A percentile compares a stretch with the other conserved stretches of the same genome.
These are phyloP conservation scores for Karalla daura DNA, from an alignment of 2,797 vertebrate genomes.

Conservation along the genomic window DNA sequence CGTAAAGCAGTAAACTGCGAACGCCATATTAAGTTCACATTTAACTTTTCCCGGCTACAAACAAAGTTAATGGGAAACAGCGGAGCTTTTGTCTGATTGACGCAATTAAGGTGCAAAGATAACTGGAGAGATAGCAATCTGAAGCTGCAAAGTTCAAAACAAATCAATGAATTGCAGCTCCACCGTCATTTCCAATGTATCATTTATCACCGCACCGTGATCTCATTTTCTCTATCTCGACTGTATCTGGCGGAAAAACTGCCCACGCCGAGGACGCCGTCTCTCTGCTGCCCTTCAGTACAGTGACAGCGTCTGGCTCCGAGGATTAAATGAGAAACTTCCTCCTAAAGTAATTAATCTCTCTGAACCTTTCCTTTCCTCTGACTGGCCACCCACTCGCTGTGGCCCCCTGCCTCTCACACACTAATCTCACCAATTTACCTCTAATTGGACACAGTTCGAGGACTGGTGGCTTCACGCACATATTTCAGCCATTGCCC, in stretches of 20 bases:
- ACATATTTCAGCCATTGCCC: conserved; percentile 36
- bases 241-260: conserved; percentile 11
- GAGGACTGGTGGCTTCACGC: conserved; percentile 42
- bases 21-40: background rate
- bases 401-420: conserved; percentile 44
- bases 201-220: background rate
- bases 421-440: conserved; percentile 73
- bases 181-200: no score
- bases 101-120: conserved; percentile 26
- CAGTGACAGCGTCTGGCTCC: conserved; percentile 52
- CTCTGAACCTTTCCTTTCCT: conserved; percentile 49
- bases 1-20: conserved; percentile 2
- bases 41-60: background rate
- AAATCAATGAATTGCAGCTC: no score
- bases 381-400: conserved; percentile 60
- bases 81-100: conserved; percentile 13
- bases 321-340: conserved; percentile 67
- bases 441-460: conserved; percentile 79
- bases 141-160: background rate
- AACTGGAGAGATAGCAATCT: conserved; percentile 6
- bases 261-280: conserved; percentile 21
- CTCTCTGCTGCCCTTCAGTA: conserved; percentile 29
- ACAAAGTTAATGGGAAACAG: background rate
- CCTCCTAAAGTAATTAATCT: conserved; percentile 69
- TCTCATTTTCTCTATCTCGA: background rate